phyloP scores from a whole-genome alignment of 2,888 invertebrate genomes.

The Hypolimnas misippus region DNA sequence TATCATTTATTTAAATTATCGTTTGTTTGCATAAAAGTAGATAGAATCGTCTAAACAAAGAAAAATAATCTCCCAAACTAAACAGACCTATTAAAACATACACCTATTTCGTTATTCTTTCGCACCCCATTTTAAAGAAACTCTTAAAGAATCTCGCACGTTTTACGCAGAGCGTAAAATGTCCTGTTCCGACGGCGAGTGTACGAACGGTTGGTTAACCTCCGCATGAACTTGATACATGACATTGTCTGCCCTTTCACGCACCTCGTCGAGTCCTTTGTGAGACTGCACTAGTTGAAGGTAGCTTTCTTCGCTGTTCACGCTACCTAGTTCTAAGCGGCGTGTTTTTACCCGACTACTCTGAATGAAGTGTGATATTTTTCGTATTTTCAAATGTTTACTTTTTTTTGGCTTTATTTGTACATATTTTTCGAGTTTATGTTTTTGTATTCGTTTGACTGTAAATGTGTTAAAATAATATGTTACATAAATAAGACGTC shows the following conservation, averaged over 20 bases:
- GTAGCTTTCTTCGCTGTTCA: constrained; percentile 46
- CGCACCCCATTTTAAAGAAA: neutral
- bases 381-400: too few species aligned
- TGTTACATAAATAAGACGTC: too few species aligned
- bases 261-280: constrained; percentile 59
- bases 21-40: too few species aligned
- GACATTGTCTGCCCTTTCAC: constrained; percentile 81
- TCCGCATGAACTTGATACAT: constrained; percentile 81
- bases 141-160: constrained; percentile 1
- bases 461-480: too few species aligned
- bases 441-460: too few species aligned
- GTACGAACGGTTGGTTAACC: constrained; percentile 69
- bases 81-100: neutral
- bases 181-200: constrained; percentile 48
- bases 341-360: neutral
- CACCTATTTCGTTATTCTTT: neutral
- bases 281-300: constrained; percentile 35
- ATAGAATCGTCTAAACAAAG: too few species aligned
- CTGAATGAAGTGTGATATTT: too few species aligned
- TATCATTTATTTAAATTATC: too few species aligned
- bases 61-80: neutral
- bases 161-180: constrained; percentile 23
- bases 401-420: too few species aligned
- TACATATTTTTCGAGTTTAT: too few species aligned
- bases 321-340: constrained; percentile 28